These are phyloP conservation scores for Sesamia nonagrioides DNA, from an alignment of 1,140 invertebrate species.

Conservation along the genomic window DNA sequence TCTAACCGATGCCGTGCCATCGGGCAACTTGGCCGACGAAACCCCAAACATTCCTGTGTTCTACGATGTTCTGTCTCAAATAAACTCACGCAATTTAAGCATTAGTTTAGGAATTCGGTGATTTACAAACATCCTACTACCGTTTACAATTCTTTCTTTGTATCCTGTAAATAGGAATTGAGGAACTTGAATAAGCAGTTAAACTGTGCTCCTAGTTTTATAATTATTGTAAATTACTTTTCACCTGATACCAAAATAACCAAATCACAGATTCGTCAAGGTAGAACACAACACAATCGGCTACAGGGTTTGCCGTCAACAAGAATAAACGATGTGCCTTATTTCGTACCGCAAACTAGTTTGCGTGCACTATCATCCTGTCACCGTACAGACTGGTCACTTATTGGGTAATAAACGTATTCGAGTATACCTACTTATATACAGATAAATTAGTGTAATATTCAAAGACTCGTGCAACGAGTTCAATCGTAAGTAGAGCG, in stretches of 20 bases:
- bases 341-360: slow-evolving; percentile 1
- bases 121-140: background rate
- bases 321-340: background rate
- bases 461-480: slow-evolving; percentile 58
- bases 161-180: background rate
- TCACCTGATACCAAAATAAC: background rate
- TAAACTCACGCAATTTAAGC: slow-evolving; percentile 12
- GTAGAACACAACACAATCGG: background rate
- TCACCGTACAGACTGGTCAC: slow-evolving; percentile 1
- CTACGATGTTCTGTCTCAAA: slow-evolving; percentile 5
- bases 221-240: no score
- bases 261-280: background rate
- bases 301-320: background rate
- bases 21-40: slow-evolving; percentile 18
- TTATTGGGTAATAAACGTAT: slow-evolving; percentile 11
- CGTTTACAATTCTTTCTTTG: background rate
- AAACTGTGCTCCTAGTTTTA: no score
- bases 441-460: slow-evolving; percentile 36
- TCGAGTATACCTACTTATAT: slow-evolving; percentile 2
- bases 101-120: background rate
- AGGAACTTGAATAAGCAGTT: no score
- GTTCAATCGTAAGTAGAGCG: slow-evolving; percentile 73
- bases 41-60: slow-evolving; percentile 41
- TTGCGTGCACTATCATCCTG: slow-evolving; percentile 14
- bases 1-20: slow-evolving; percentile 53